Evolutionary conservation across 30 jellyfish, hydroid and myxozoan species (phyloP).

Genomic region (Nemopilema nomurai): DNA sequence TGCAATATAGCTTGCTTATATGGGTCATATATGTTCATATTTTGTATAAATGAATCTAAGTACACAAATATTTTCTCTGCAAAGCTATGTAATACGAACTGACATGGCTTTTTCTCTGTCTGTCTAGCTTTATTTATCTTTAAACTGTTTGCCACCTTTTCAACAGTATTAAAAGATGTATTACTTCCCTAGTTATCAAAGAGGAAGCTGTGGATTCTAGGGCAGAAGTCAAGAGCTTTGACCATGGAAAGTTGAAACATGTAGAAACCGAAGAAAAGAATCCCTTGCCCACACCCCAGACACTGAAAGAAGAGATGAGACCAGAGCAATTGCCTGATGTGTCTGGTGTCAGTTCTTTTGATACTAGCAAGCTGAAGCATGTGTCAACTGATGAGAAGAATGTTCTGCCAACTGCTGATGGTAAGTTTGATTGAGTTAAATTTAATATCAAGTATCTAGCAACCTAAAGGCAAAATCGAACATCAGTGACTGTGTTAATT

Average conservation of each 20-base stretch:
- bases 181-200: conserved; percentile 84
- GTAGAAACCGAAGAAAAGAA: conserved; percentile 97
- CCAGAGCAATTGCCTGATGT: conserved; percentile 97
- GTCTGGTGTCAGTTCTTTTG: conserved; percentile 83
- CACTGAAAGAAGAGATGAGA: conserved; percentile 85
- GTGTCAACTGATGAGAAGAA: conserved; percentile 86
- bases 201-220: conserved; percentile 88
- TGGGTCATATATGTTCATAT: too few species aligned
- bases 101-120: too few species aligned
- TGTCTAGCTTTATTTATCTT: not conserved
- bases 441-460: not conserved
- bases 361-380: conserved; percentile 75
- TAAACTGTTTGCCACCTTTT: not conserved
- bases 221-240: conserved; percentile 92
- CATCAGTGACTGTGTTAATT: too few species aligned
- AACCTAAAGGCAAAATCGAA: too few species aligned
- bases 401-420: conserved; percentile 92
- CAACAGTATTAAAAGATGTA: too few species aligned
- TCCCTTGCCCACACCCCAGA: conserved; percentile 90
- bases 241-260: conserved; percentile 79
- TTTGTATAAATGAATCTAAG: too few species aligned
- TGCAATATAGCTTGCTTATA: too few species aligned
- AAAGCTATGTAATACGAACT: too few species aligned
- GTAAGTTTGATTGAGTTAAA: conserved; percentile 12
- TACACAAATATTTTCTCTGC: too few species aligned